These are phyloP conservation scores for Palythoa grandis DNA, from an alignment of 92 coral and sea anemone species.

Conservation along the genomic window DNA sequence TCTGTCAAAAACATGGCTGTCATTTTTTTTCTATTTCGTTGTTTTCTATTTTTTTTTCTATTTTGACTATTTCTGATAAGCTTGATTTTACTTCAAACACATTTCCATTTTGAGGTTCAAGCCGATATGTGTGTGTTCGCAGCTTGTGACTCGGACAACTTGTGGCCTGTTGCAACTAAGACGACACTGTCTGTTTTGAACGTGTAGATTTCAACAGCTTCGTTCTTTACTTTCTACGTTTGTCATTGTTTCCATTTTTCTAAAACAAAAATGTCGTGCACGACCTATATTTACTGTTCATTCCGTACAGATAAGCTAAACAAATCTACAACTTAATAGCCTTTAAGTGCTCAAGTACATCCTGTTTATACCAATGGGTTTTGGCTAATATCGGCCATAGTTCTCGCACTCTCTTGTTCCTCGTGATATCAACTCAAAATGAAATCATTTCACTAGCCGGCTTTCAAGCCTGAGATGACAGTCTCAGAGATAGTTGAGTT, in stretches of 20 bases:
- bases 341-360: slow-evolving; percentile 71
- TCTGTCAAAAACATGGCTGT: slow-evolving; percentile 40
- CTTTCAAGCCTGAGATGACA: neutral
- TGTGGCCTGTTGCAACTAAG: neutral
- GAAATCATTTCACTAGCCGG: slow-evolving; percentile 2
- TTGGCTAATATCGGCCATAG: slow-evolving; percentile 52
- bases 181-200: neutral
- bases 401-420: neutral
- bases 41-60: slow-evolving; percentile 1
- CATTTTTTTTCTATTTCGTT: no score
- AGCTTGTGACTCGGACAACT: slow-evolving; percentile 25
- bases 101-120: slow-evolving; percentile 42
- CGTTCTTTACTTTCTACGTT: slow-evolving; percentile 17
- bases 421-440: slow-evolving; percentile 25
- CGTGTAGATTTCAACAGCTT: slow-evolving; percentile 22
- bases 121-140: neutral
- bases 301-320: slow-evolving; percentile 71
- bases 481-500: no score
- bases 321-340: slow-evolving; percentile 78
- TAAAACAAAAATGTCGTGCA: slow-evolving; percentile 39
- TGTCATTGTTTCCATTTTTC: slow-evolving; percentile 25
- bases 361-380: slow-evolving; percentile 71
- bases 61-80: slow-evolving; percentile 33
- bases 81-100: slow-evolving; percentile 27
- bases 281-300: slow-evolving; percentile 65